Base-by-base conservation (phyloP, 2,113 vertebrate genomes). In the Ursus arctos region DNA sequence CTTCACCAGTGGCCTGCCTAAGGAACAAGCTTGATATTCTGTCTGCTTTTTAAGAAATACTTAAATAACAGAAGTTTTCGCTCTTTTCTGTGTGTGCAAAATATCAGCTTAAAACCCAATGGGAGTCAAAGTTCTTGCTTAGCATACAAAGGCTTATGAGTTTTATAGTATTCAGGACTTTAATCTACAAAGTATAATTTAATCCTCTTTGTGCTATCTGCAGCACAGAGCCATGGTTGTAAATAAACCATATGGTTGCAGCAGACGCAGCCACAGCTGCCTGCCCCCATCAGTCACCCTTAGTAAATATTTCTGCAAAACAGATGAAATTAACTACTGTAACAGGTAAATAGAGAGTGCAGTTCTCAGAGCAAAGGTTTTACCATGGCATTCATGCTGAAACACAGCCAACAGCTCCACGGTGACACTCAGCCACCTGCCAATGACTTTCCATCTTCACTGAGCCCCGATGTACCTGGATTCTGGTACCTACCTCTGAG, bases 141-240 rank as follows among this genome's bases (percentile, higher is more conserved):
- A 98, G 98, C 98, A 98, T 98, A 98, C 97, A 98, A 98, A 98
- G 95, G 96, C 97, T 97, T 98, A 98, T 91, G 98, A 98, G 97
- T 98, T 99, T 98, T 98, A 98, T 96, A 97, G 96, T 97, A 97
- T 98, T 98, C 65, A 85, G 98, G 94, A 96, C 98, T 98, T 98
- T 98, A 98, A 99, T 98, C 98, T 98, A 98, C 97, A 98, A 97
- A 98, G 94, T 83, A 51, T 97, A 98, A 98, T 98, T 98, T 98
- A 99, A 99, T 99, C 98, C 98, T 98, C 98, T 99, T 98, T 97
- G 96, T 98, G 98, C 97, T 97, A 91, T 97, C 98, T 95, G 97
- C 95, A 94, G 95, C 92, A 53, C 40, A 88, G 95, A 98, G 94
- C 88, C 96, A 97, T 93, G 91, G 88, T 6, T 98, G 97, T 98